phyloP scores from a whole-genome alignment of 2,797 vertebrate species.

The Poecilia wingei region DNA sequence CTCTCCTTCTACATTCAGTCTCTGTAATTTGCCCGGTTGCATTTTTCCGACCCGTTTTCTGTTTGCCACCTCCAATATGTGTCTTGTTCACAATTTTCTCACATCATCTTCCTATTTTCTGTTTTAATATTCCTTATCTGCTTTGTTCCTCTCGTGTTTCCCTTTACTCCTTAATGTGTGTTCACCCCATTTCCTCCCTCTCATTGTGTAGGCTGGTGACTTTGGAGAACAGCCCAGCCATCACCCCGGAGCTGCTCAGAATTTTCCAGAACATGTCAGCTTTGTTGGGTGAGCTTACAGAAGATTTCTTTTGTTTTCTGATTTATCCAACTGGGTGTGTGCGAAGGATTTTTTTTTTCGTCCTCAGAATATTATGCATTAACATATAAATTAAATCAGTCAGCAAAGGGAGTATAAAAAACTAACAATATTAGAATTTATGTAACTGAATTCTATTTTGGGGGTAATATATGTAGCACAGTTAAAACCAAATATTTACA shows the following conservation, averaged over 20 bases:
- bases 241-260: constrained; percentile 92
- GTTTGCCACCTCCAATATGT: constrained; percentile 31
- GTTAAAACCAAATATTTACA: background rate
- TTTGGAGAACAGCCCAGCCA: constrained; percentile 91
- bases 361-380: constrained; percentile 16
- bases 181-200: constrained; percentile 23
- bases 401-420: constrained; percentile 4
- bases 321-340: constrained; percentile 1
- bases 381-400: constrained; percentile 28
- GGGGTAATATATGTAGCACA: background rate
- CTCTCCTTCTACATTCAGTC: constrained; percentile 6
- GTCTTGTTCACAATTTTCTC: constrained; percentile 11
- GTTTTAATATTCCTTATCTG: constrained; percentile 9
- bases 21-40: constrained; percentile 36
- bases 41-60: constrained; percentile 22
- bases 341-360: background rate
- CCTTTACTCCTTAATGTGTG: constrained; percentile 20
- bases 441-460: background rate
- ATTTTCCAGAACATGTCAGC: constrained; percentile 98
- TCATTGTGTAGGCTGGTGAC: constrained; percentile 90
- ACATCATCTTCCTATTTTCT: constrained; percentile 11
- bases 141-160: constrained; percentile 4
- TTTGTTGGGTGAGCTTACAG: constrained; percentile 87
- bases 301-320: constrained; percentile 20
- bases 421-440: background rate